phyloP scores from a whole-genome alignment of 2,888 invertebrate species.

The Pinctada fucata region DNA sequence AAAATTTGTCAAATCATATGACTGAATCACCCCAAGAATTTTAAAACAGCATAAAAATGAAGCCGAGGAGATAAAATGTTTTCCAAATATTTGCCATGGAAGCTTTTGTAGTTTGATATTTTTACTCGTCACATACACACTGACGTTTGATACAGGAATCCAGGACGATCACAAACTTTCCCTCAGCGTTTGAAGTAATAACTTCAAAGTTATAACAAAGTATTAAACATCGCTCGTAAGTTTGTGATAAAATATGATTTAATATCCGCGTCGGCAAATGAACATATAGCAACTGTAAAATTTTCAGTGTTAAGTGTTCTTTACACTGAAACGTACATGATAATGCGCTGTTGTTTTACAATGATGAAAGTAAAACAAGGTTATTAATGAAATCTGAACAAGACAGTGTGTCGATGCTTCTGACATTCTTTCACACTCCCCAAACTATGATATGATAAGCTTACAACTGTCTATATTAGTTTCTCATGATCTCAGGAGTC shows the following conservation, averaged over 20 bases:
- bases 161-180: slow-evolving; percentile 8
- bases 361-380: neutral
- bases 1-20: slow-evolving; percentile 4
- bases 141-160: slow-evolving; percentile 4
- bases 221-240: slow-evolving; percentile 14
- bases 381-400: neutral
- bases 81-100: slow-evolving; percentile 28
- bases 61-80: slow-evolving; percentile 19
- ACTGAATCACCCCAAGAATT: slow-evolving; percentile 1
- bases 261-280: neutral
- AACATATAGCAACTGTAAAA: slow-evolving; percentile 1
- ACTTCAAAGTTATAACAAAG: slow-evolving; percentile 26
- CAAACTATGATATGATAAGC: too few species aligned
- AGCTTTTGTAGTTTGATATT: slow-evolving; percentile 24
- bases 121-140: slow-evolving; percentile 3
- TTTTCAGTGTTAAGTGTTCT: neutral
- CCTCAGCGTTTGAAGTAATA: slow-evolving; percentile 23
- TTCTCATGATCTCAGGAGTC: too few species aligned
- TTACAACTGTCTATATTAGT: too few species aligned
- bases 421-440: slow-evolving; percentile 1
- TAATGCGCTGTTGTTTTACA: neutral
- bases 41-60: neutral
- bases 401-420: neutral
- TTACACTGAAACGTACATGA: neutral
- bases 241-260: slow-evolving; percentile 31